Evolutionary conservation across 2,797 vertebrate species (phyloP).

Genomic region (Anniella stebbinsi): DNA sequence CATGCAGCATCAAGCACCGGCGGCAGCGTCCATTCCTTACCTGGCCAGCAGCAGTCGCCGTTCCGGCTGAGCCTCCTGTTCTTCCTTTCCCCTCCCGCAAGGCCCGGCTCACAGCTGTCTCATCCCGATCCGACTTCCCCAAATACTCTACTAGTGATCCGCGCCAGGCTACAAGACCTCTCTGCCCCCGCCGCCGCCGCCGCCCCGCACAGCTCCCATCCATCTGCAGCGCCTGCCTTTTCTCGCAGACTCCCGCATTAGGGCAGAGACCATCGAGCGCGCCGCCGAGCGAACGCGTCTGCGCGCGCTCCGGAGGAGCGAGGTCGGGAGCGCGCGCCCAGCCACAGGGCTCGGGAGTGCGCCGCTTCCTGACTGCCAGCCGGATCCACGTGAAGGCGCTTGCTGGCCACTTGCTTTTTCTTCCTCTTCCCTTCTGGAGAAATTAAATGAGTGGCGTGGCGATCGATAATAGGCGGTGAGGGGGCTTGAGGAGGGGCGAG

Average conservation of each 20-base stretch:
- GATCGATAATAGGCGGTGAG: background rate
- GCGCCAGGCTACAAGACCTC: background rate
- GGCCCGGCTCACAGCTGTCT: slow-evolving; percentile 6
- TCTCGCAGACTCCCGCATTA: slow-evolving; percentile 76
- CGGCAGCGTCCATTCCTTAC: slow-evolving; percentile 15
- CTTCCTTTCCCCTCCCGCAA: background rate
- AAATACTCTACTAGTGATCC: background rate
- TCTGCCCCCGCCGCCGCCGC: accelerated
- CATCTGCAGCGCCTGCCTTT: slow-evolving; percentile 71
- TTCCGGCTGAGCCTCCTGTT: background rate
- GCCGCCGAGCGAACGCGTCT: slow-evolving; percentile 37
- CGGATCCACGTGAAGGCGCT: background rate
- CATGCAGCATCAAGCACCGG: background rate
- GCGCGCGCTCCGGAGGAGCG: slow-evolving; percentile 28
- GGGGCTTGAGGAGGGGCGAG: background rate
- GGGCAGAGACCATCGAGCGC: slow-evolving; percentile 71
- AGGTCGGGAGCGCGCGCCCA: slow-evolving; percentile 37
- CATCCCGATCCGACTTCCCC: slow-evolving; percentile 1
- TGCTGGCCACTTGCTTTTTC: background rate
- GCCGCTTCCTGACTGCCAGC: background rate
- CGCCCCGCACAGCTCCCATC: slow-evolving; percentile 53
- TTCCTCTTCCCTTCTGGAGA: no score
- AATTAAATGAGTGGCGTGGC: background rate
- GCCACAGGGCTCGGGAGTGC: background rate
- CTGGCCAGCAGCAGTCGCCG: slow-evolving; percentile 14